phyloP scores from a whole-genome alignment of 1,140 invertebrate genomes.

The Drosophila santomea region DNA sequence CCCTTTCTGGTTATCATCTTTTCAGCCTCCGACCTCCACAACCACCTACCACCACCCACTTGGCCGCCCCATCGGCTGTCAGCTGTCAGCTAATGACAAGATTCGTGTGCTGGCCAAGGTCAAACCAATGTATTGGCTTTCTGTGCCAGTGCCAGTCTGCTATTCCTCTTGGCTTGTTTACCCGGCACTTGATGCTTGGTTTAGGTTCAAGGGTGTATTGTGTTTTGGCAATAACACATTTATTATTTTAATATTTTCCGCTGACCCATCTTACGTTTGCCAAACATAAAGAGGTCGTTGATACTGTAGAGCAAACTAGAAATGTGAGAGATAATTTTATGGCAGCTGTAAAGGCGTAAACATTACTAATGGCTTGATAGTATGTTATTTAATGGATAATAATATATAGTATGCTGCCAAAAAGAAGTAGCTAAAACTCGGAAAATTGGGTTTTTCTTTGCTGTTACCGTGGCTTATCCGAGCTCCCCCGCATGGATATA shows the following conservation, averaged over 20 bases:
- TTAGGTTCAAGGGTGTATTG: slow-evolving; percentile 25
- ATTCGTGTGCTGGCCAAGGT: slow-evolving; percentile 56
- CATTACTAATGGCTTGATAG: no score
- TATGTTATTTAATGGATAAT: no score
- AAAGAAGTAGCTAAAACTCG: background rate
- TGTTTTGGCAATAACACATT: slow-evolving; percentile 2
- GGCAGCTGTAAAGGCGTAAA: no score
- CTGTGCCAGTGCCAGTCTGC: slow-evolving; percentile 46
- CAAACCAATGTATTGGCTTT: slow-evolving; percentile 49
- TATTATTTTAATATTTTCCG: slow-evolving; percentile 18
- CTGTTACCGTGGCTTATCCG: slow-evolving; percentile 27
- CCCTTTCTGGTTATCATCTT: slow-evolving; percentile 1
- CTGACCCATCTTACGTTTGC: background rate
- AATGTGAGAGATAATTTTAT: background rate
- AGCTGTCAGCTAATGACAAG: slow-evolving; percentile 61
- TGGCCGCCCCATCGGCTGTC: slow-evolving; percentile 20
- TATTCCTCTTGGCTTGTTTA: slow-evolving; percentile 35
- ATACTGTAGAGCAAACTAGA: background rate
- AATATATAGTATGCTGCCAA: background rate
- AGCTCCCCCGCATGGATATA: slow-evolving; percentile 30
- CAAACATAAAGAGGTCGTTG: background rate
- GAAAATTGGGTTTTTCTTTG: slow-evolving; percentile 8
- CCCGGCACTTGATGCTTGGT: slow-evolving; percentile 23
- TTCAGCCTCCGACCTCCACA: background rate
- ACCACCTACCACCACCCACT: no score